phyloP scores from a whole-genome alignment of 2,888 invertebrate genomes.

The Drosophila austrosaltans region DNA sequence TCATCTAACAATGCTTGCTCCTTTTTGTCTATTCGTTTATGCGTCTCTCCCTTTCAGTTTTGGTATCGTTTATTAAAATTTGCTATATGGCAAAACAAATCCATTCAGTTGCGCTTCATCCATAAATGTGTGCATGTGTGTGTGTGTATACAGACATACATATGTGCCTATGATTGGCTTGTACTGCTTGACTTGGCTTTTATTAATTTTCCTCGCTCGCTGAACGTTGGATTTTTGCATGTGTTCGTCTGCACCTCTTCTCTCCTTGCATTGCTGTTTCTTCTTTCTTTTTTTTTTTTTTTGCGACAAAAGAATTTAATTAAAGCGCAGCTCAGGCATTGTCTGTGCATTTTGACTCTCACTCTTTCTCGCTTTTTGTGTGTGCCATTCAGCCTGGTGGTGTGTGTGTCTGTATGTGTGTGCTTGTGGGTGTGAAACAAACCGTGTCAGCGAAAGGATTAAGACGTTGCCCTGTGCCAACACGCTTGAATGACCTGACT shows the following conservation, averaged over 20 bases:
- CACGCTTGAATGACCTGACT: conserved; percentile 23
- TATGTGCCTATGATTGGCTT: conserved; percentile 51
- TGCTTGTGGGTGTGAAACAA: conserved; percentile 16
- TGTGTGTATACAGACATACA: background rate
- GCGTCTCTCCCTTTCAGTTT: background rate
- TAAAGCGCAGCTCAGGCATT: conserved; percentile 67
- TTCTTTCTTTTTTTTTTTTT: conserved; percentile 11
- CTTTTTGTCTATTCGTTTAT: background rate
- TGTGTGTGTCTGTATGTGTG: background rate
- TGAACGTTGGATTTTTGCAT: conserved; percentile 64
- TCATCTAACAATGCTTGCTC: conserved; percentile 37
- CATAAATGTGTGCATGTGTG: too few relatives aligned
- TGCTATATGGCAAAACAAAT: conserved; percentile 17
- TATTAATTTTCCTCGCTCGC: conserved; percentile 58
- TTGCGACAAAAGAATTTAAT: conserved; percentile 74
- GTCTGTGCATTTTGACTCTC: conserved; percentile 37
- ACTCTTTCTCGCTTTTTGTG: background rate
- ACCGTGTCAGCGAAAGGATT: conserved; percentile 64
- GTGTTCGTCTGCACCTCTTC: conserved; percentile 31
- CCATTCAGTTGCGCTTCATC: background rate
- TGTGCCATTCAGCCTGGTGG: background rate
- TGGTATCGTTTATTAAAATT: conserved; percentile 40
- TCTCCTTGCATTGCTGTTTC: background rate
- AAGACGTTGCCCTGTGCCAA: conserved; percentile 50
- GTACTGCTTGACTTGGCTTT: conserved; percentile 40